phyloP scores from a whole-genome alignment of 1,140 invertebrate species.

The Apis cerana region DNA sequence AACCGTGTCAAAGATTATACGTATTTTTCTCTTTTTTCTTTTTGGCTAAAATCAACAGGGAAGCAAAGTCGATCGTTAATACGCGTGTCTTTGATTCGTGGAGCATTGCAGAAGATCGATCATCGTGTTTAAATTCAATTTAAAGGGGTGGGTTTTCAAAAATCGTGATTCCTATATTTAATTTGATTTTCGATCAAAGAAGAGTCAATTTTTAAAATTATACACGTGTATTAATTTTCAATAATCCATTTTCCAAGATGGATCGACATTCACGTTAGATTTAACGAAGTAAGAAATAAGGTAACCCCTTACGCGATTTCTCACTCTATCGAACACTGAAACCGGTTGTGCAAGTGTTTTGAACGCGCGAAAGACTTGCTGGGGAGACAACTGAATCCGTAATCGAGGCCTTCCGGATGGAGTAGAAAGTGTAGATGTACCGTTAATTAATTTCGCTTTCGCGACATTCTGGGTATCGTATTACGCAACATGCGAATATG shows the following conservation, averaged over 20 bases:
- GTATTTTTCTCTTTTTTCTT: not conserved
- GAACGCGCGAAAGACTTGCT: not conserved
- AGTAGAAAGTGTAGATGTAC: not conserved
- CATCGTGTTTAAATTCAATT: not conserved
- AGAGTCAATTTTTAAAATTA: no score
- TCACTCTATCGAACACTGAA: not conserved
- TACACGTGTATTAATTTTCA: no score
- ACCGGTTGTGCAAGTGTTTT: not conserved
- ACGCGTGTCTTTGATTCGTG: no score
- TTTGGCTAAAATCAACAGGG: no score
- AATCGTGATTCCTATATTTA: no score
- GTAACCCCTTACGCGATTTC: not conserved
- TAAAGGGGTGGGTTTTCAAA: not conserved
- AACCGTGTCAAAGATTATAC: slow-evolving; percentile 41
- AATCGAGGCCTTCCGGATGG: not conserved
- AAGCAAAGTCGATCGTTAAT: no score
- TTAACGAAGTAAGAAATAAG: no score
- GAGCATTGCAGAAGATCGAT: no score
- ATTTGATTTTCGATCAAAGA: no score
- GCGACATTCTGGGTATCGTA: not conserved
- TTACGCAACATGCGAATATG: not conserved
- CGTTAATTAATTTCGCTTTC: slow-evolving; percentile 34
- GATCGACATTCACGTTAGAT: no score
- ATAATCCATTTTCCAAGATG: no score
- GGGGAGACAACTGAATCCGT: not conserved